These are phyloP conservation scores for Trichogramma pretiosum DNA, from an alignment of 1,140 invertebrate species.

Conservation along the genomic window DNA sequence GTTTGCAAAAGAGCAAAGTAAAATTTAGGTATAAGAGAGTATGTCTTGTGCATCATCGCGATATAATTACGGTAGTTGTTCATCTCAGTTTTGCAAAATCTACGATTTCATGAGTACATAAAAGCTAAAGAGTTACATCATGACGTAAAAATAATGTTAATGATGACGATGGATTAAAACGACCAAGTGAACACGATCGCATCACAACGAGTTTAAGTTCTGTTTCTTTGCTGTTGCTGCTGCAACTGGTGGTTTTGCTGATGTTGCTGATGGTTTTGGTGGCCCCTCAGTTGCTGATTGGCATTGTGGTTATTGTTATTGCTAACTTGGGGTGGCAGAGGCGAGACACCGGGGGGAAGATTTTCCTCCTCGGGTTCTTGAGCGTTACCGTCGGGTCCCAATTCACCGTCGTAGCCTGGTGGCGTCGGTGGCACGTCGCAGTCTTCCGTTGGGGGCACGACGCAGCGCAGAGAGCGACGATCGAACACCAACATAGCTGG, in stretches of 20 bases:
- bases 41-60: too few species aligned
- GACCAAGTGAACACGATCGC: too few species aligned
- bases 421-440: constrained; percentile 75
- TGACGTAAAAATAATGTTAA: too few species aligned
- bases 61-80: too few species aligned
- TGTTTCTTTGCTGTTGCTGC: constrained; percentile 8
- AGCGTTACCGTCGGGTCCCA: constrained; percentile 33
- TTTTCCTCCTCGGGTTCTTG: constrained; percentile 43
- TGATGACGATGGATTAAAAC: too few species aligned
- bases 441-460: constrained; percentile 79
- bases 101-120: too few species aligned
- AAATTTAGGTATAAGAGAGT: too few species aligned
- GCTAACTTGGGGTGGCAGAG: constrained; percentile 37
- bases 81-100: too few species aligned
- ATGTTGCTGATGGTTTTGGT: neutral
- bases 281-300: constrained; percentile 30
- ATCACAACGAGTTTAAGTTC: too few species aligned
- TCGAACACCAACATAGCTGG: constrained; percentile 87
- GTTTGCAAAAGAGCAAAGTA: too few species aligned
- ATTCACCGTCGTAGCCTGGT: constrained; percentile 38
- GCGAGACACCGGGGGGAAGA: constrained; percentile 37
- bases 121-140: too few species aligned
- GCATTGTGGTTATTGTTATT: too few species aligned
- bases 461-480: constrained; percentile 70
- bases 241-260: neutral